phyloP scores from a whole-genome alignment of 1,140 invertebrate genomes.

The Drosophila nannoptera region DNA sequence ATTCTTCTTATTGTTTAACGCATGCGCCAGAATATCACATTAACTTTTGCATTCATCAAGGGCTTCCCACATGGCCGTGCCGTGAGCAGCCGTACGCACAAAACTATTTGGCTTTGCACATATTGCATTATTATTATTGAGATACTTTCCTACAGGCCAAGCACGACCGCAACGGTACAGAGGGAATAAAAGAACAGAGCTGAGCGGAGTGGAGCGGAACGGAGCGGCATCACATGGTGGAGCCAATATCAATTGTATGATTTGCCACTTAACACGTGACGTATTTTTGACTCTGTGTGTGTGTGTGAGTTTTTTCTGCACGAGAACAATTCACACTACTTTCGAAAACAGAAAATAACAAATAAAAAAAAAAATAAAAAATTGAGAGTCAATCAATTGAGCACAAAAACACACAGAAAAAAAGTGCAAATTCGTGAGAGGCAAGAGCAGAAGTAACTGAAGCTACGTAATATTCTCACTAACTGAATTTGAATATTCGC shows the following conservation, averaged over 20 bases:
- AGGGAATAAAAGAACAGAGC: too few species aligned
- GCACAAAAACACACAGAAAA: neutral
- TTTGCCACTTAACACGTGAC: constrained; percentile 11
- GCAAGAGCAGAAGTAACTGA: constrained; percentile 2
- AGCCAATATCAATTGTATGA: neutral
- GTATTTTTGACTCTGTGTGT: neutral
- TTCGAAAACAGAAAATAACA: constrained; percentile 16
- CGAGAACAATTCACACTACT: constrained; percentile 25
- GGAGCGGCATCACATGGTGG: constrained; percentile 3
- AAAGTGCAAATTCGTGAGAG: constrained; percentile 20
- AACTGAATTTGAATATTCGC: too few species aligned
- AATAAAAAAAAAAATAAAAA: constrained; percentile 2
- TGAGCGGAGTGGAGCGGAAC: too few species aligned
- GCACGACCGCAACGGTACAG: too few species aligned
- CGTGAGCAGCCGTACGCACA: too few species aligned
- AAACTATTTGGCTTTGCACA: too few species aligned
- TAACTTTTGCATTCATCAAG: too few species aligned
- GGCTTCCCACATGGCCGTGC: too few species aligned
- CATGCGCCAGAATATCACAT: constrained; percentile 7
- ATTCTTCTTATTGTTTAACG: constrained; percentile 9
- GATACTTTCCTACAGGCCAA: neutral
- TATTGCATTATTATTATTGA: too few species aligned
- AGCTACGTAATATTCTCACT: neutral
- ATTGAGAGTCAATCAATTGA: too few species aligned
- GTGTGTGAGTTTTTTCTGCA: neutral